Percentiles rank a stretch among this genome's conserved stretches.
phyloP scores from a whole-genome alignment of 2,888 invertebrate species.

The Tineola bisselliella region DNA sequence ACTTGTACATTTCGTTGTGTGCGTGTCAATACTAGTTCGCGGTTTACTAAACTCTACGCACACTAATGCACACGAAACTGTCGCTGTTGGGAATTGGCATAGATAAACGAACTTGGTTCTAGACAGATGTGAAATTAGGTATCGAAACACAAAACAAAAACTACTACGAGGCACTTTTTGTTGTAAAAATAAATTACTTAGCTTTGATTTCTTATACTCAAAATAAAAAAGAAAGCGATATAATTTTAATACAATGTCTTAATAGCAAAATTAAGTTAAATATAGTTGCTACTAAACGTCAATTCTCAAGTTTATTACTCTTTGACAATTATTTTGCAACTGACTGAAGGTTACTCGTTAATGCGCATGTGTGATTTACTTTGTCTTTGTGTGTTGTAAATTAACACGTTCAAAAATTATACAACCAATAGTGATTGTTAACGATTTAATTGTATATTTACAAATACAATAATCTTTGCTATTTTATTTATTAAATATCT shows the following conservation, averaged over 20 bases:
- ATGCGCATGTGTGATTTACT: neutral
- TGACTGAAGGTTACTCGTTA: neutral
- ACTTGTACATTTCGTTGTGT: slow-evolving; percentile 14
- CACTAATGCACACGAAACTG: neutral
- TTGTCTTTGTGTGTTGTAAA: slow-evolving; percentile 3
- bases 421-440: too few relatives aligned
- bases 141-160: too few relatives aligned
- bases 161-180: too few relatives aligned
- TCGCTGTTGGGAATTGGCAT: neutral
- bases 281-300: too few relatives aligned
- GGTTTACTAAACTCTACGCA: neutral
- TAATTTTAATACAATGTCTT: too few relatives aligned
- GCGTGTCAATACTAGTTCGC: slow-evolving; percentile 1
- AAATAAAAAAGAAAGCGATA: too few relatives aligned
- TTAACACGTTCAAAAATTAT: slow-evolving; percentile 13
- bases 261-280: too few relatives aligned
- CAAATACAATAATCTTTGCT: slow-evolving; percentile 9
- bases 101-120: neutral
- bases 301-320: neutral
- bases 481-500: slow-evolving; percentile 26
- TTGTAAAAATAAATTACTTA: too few relatives aligned
- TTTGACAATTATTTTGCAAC: neutral
- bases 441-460: too few relatives aligned
- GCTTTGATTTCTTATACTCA: too few relatives aligned
- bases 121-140: too few relatives aligned